Evolutionary conservation across 2,888 invertebrate species (phyloP), one percentile per base, ranked within the genome.

Genomic region (Parnassius orleans): DNA sequence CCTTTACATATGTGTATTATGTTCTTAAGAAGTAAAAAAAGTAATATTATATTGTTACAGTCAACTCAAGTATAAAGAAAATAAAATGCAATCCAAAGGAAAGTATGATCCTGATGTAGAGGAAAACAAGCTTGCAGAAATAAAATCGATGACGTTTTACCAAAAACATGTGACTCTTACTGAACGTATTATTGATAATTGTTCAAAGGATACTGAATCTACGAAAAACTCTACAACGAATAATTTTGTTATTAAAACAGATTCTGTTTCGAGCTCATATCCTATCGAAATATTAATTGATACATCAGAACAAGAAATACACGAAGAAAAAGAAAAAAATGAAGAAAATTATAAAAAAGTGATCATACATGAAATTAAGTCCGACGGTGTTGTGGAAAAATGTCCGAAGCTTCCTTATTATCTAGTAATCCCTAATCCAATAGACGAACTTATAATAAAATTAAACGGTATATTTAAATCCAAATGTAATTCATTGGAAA

Each of bases 21-120:
- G 33, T 48, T 24, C 42, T n/a, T 52, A 52, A 52, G 52, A 56
- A 46, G 46, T 61, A 56, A 61, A 60, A 48, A 14, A 9, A 48
- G 2, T 14, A 42, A 54, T 59, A 46, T 63, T 15, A 19, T 63
- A 55, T 63, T 63, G 63, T 63, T 63, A 44, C 63, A 63, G 63
- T 52, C 44, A 44, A 52, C 43, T 44, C 54, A 44, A 63, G 50
- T 59, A 33, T 33, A 48, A 46, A 33, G 47, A 47, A 53, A 60
- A 53, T 43, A 62, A 53, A 59, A 63, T 63, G 63, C 54, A 51
- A 44, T 44, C 15, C 15, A 46, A 55, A 59, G 46, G 51, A 55
- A 51, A 15, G n/a, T 48, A 19, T 55, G 10, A 51, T 52, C 9
- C 19, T 42, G 52, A 51, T 44, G 10, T 46, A 51, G 46, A 58